Evolutionary conservation across 1,140 invertebrate genomes (phyloP), one percentile per base, ranked within the genome.

Genomic region (Camponotus vicinus): DNA sequence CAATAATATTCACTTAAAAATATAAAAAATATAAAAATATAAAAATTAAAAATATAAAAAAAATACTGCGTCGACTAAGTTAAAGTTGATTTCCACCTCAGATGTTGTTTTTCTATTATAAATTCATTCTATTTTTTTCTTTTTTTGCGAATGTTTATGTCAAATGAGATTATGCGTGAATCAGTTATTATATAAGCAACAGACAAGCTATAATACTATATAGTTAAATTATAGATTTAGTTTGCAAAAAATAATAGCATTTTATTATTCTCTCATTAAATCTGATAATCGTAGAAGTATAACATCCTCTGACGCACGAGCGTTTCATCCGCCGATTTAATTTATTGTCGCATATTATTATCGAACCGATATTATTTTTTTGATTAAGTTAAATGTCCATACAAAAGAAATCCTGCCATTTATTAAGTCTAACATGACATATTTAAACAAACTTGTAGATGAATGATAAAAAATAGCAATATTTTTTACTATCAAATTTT

Each of bases 241-340:
- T 79, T 67, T 79, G n/a, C 6, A 78, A 79, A 67, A 75, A 67
- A 78, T 13, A 32, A 15, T n/a, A 3, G 67, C 9, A 59, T 57
- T 11, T 32, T 61, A 61, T 76, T 78, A 78, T 79, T 66, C 40
- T n/a, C 59, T 78, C 27, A 67, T 79, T 79, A 52, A 79, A 67
- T 78, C 61, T 66, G 42, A 13, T 66, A n/a, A 15, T 9, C 4
- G 6, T n/a, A 49, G 3, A 66, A 66, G 7, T 49, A 64, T 15
- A 45, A 1, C 11, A 21, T 32, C 13, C 13, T 49, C 21, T 15
- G 21, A 61, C 32, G 6, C 32, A 7, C 45, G 7, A 57, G 32
- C 63, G 11, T 27, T 69, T n/a, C 18, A 18, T 27, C 34, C 52
- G 9, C 45, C 32, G 40, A 37, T 66, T 21, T 57, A 40, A 80